Base-by-base conservation (phyloP, 2,113 vertebrate species). In the Lasiurus cinereus region DNA sequence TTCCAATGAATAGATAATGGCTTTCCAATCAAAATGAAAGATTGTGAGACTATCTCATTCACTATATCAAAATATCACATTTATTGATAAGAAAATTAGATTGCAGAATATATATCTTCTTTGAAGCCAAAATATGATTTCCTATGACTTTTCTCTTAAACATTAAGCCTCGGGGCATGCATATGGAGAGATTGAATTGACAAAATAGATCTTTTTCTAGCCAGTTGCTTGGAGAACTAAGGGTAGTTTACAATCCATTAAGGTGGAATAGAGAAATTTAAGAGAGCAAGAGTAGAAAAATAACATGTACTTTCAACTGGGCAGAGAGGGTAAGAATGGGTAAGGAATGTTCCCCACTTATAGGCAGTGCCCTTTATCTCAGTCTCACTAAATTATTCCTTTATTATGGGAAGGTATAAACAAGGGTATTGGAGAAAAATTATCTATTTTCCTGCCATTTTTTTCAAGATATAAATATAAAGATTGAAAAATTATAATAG, bases 21-120 rank as follows among this genome's bases (percentile, higher is more conserved):
- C 8, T 91, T 95, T 27, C 27, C 54, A 94, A 77, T 13, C 31
- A 10, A 29, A 74, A 9, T 67, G 48, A 86, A 70, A 86, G 59
- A 83, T 7, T 62, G 8, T 64, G 27, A 91, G 52, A 78, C 13
- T 67, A 67, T 78, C 14, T 33, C 22, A 72, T n/a, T 73, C 50
- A 56, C 16, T 74, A 8, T 43, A 76, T 83, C 16, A 95, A 94
- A 73, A 78, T 84, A 85, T 50, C 6, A 33, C 14, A 33, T 88
- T 90, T 86, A 73, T 69, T 88, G 72, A 72, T 16, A 83, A 8
- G 21, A 92, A 92, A 90, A 72, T 48, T 62, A 8, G 7, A 39
- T 94, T 73, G 18, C 8, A 72, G 9, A 90, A 62, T 80, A 11
- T 70, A 46, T 4, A 2, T 90, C 29, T 74, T 62, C 43, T 59